A percentile compares a stretch with the other conserved stretches of the same genome.
Conservation (phyloP, 2,113 vertebrate genomes). For the Etheostoma cragini region DNA sequence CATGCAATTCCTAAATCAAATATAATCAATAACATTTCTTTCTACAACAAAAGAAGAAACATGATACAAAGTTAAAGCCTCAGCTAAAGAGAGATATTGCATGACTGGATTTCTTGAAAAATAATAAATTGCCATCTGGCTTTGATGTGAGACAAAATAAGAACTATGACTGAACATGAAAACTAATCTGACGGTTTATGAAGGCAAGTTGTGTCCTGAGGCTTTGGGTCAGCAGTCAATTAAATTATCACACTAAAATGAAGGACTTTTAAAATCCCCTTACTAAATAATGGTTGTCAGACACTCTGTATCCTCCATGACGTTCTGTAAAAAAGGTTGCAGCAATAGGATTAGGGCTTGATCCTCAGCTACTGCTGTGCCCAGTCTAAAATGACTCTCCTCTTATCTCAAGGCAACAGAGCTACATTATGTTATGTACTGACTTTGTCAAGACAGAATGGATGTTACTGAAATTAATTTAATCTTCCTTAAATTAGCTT, state of each 20-base stretch:
- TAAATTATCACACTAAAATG: constrained; percentile 79
- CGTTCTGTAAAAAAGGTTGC: constrained; percentile 75
- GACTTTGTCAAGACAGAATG: constrained; percentile 85
- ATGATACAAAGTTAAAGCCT: background rate
- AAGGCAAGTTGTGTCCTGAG: constrained; percentile 68
- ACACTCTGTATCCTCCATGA: constrained; percentile 72
- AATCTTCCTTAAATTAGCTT: constrained; percentile 95
- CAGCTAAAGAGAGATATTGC: background rate
- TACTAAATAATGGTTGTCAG: constrained; percentile 78
- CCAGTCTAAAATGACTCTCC: constrained; percentile 76
- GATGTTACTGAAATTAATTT: constrained; percentile 98
- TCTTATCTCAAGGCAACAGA: constrained; percentile 82
- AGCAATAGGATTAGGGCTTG: constrained; percentile 79
- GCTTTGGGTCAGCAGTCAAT: constrained; percentile 81
- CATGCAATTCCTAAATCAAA: background rate
- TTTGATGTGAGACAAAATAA: constrained; percentile 34
- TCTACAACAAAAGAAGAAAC: background rate
- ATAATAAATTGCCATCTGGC: constrained; percentile 13
- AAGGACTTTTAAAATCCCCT: constrained; percentile 78
- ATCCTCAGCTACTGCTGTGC: constrained; percentile 74
- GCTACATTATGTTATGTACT: constrained; percentile 78
- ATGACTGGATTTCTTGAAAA: constrained; percentile 36
- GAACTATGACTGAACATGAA: constrained; percentile 38
- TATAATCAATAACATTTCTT: background rate
- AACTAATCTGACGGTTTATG: constrained; percentile 52